phyloP scores from a whole-genome alignment of 2,797 vertebrate genomes.

The Sebastes minor region DNA sequence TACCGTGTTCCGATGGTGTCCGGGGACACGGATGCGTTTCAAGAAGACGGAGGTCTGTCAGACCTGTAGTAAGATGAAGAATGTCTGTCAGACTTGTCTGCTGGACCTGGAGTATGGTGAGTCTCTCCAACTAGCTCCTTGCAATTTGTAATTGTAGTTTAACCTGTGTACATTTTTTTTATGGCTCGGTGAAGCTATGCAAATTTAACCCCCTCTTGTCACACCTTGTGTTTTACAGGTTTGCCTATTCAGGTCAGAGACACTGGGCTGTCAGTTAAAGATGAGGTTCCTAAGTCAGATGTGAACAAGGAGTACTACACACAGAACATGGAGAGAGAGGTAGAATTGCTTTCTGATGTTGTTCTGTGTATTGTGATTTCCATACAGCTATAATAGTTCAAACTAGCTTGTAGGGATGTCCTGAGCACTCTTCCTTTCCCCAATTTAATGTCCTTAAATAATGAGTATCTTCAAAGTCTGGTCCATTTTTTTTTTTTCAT shows the following conservation, averaged over 20 bases:
- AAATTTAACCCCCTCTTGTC: background rate
- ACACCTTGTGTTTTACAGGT: slow-evolving; percentile 76
- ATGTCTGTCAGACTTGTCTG: slow-evolving; percentile 97
- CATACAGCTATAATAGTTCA: background rate
- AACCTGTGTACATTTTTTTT: background rate
- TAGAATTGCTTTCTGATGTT: slow-evolving; percentile 43
- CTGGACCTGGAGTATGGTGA: slow-evolving; percentile 96
- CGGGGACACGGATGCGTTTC: slow-evolving; percentile 97
- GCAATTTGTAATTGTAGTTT: background rate
- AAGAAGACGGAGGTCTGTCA: slow-evolving; percentile 99
- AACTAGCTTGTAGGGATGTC: background rate
- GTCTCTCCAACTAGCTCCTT: slow-evolving; percentile 31
- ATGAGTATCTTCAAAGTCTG: background rate
- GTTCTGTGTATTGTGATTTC: background rate
- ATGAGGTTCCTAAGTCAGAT: slow-evolving; percentile 96
- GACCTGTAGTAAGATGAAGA: slow-evolving; percentile 99
- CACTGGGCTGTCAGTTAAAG: slow-evolving; percentile 93
- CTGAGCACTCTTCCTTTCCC: background rate
- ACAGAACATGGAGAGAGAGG: slow-evolving; percentile 99
- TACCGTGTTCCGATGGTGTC: slow-evolving; percentile 98
- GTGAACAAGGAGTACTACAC: slow-evolving; percentile 99
- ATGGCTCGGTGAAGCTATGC: background rate
- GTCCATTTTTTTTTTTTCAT: background rate
- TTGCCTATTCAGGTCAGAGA: slow-evolving; percentile 98
- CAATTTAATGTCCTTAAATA: background rate